Conservation (phyloP, 1,140 invertebrate genomes). For the Leucophenga varia region DNA sequence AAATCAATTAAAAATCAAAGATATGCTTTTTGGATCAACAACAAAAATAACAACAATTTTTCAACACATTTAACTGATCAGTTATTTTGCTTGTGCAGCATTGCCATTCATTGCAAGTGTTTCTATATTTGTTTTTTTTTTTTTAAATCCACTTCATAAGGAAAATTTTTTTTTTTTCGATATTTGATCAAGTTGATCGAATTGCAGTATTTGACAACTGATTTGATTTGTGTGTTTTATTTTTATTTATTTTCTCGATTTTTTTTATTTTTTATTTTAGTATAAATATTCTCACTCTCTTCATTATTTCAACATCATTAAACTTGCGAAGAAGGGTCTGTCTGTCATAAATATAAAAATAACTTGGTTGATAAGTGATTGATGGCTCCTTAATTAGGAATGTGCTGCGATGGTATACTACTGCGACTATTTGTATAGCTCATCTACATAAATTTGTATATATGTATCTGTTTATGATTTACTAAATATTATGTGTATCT, state of each 20-base stretch:
- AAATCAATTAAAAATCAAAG: too few relatives aligned
- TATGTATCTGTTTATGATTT: conserved; percentile 4
- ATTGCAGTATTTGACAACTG: not conserved
- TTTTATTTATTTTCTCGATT: not conserved
- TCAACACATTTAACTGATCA: too few relatives aligned
- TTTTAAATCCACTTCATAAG: too few relatives aligned
- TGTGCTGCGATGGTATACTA: conserved; percentile 37
- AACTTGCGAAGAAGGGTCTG: too few relatives aligned
- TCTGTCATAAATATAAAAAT: conserved; percentile 32
- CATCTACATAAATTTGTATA: conserved; percentile 18
- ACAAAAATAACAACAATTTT: too few relatives aligned
- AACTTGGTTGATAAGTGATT: conserved; percentile 50
- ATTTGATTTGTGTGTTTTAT: not conserved
- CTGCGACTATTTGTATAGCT: not conserved
- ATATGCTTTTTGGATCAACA: too few relatives aligned
- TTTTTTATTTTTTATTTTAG: not conserved
- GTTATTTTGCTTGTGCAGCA: too few relatives aligned
- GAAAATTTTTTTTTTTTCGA: too few relatives aligned
- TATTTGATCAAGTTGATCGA: too few relatives aligned
- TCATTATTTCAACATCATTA: too few relatives aligned
- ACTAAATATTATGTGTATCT: not conserved
- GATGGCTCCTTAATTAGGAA: conserved; percentile 53
- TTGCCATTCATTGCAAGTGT: not conserved
- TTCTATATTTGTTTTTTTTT: conserved; percentile 1
- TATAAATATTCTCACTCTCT: not conserved